Base-by-base conservation (phyloP, 1,140 invertebrate genomes). In the Drosophila gunungcola region DNA sequence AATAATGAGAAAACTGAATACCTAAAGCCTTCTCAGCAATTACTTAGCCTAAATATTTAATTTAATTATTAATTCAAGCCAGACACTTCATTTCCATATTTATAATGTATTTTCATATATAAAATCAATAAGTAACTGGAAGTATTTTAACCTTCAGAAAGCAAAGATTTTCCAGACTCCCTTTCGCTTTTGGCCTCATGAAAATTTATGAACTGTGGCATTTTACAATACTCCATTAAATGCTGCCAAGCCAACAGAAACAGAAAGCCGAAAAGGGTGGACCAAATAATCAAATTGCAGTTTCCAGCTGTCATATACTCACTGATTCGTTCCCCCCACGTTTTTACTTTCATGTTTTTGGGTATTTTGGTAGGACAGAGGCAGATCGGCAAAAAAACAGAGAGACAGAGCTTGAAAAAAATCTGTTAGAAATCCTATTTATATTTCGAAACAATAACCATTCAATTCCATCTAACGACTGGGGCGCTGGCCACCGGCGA, bases 391-490 rank as follows among this genome's bases (percentile, higher is more conserved):
- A 42, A 70, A 77, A 77, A 21, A 21, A 21, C 16, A 0, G 16
- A 21, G 16, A 21, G 16, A 49, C 56, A 41, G 43, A 39, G 21
- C 55, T 27, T 42, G 27, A 34, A 67, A 81, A 81, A 80, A 83
- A 88, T 79, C 76, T 77, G 72, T 80, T 84, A 80, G 80, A 88
- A 88, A 84, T 89, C 80, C 85, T 89, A 89, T 89, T 89, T 89
- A 89, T 89, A 89, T 88, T 89, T 90, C 77, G 84, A 89, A 89
- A 89, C 84, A 89, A 89, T 89, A 89, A 89, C 84, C 84, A 89
- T 89, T 89, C 84, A 89, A 89, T 89, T 89, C 84, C 64, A 89
- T 79, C 84, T 89, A 89, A 89, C 84, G 84, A 89, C 80, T 89
- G 51, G 74, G 60, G 43, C 79, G 27, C 64, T 41, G 49, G 49